Percentiles rank a stretch among this genome's conserved stretches.
phyloP scores from a whole-genome alignment of 2,797 vertebrate species.

The Emydoidea blandingii region DNA sequence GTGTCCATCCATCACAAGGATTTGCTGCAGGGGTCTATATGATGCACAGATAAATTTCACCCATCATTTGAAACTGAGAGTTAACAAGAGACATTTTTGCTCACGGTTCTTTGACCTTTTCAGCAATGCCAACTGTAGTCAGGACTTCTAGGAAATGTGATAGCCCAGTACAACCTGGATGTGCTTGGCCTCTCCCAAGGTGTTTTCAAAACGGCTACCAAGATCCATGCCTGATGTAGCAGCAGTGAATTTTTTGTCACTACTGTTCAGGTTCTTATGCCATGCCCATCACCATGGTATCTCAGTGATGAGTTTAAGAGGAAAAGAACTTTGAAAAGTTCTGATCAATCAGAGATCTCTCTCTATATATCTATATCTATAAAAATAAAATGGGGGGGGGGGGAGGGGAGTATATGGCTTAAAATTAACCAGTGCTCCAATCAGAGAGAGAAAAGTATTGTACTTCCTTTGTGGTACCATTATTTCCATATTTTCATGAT shows the following conservation, averaged over 20 bases:
- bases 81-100: neutral
- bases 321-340: neutral
- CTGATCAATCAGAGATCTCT: neutral
- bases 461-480: neutral
- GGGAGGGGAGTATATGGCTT: neutral
- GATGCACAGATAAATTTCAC: neutral
- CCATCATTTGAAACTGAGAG: neutral
- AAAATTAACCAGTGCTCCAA: neutral
- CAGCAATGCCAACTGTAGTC: neutral
- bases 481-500: neutral
- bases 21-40: neutral
- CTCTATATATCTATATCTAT: too few relatives aligned
- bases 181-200: neutral
- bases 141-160: constrained; percentile 22
- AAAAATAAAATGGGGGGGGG: too few relatives aligned
- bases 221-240: neutral
- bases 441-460: neutral
- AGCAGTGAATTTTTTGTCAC: constrained; percentile 9
- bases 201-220: constrained; percentile 16
- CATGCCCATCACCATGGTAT: neutral
- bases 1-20: neutral
- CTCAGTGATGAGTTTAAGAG: neutral
- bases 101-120: constrained; percentile 5
- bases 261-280: neutral
- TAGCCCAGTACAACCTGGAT: neutral